These are phyloP conservation scores for Castor canadensis DNA, from an alignment of 2,113 vertebrate species.

Conservation along the genomic window DNA sequence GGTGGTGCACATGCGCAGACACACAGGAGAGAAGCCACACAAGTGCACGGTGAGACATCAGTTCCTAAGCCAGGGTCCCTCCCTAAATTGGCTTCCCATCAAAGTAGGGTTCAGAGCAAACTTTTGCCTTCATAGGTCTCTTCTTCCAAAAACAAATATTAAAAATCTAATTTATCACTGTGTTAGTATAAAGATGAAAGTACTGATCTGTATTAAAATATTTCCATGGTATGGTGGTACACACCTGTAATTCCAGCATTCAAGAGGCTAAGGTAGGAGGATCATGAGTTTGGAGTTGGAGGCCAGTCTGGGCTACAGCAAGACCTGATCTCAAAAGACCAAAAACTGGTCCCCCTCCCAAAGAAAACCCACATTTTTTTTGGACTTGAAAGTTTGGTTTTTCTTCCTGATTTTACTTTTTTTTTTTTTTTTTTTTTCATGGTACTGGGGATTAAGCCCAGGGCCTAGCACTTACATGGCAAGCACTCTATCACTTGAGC, in stretches of 20 bases:
- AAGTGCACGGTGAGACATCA: slow-evolving; percentile 95
- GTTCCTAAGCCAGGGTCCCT: neutral
- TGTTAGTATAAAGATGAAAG: neutral
- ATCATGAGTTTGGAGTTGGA: neutral
- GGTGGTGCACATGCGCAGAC: slow-evolving; percentile 98
- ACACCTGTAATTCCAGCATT: neutral
- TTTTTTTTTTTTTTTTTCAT: too few species aligned
- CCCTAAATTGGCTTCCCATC: neutral
- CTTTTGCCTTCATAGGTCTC: neutral
- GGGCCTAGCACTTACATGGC: too few species aligned
- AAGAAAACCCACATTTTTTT: too few species aligned
- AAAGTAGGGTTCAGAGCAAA: neutral
- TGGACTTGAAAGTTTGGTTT: too few species aligned
- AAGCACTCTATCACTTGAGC: too few species aligned
- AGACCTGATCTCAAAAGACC: neutral
- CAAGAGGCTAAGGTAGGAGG: neutral
- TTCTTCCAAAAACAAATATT: neutral
- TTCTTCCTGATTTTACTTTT: too few species aligned
- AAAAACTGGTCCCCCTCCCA: too few species aligned
- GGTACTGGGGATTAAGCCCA: too few species aligned
- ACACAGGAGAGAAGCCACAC: slow-evolving; percentile 98
- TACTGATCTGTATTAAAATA: neutral
- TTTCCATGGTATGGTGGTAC: neutral
- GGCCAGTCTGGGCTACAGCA: neutral
- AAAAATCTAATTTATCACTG: neutral